A percentile compares a stretch with the other conserved stretches of the same genome.
Conservation (phyloP, 2,113 vertebrate species). For the Percopsis transmontana region DNA sequence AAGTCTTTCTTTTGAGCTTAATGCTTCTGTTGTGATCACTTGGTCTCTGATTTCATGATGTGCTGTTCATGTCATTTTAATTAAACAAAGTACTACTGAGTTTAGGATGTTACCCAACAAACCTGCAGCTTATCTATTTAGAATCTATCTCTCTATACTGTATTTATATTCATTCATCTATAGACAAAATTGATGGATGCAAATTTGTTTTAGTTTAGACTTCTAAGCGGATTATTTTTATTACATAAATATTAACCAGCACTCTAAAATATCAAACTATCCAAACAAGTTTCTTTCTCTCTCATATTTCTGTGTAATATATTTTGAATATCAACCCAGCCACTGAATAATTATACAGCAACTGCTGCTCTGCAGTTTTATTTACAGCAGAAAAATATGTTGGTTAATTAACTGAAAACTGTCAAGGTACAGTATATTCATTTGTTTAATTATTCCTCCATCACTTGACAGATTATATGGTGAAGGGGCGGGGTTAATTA, state of each 20-base stretch:
- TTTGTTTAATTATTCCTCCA: conserved; percentile 62
- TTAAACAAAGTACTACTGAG: background rate
- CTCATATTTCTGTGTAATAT: background rate
- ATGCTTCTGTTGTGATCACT: conserved; percentile 12
- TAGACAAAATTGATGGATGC: too few species aligned
- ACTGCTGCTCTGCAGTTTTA: too few species aligned
- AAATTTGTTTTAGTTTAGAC: too few species aligned
- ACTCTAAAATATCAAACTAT: background rate
- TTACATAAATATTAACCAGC: too few species aligned
- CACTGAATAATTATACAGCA: too few species aligned
- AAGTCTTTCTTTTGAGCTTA: conserved; percentile 13
- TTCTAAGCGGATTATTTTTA: too few species aligned
- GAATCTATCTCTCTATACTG: background rate
- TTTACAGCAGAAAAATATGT: background rate
- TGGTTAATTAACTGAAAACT: background rate
- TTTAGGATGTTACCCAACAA: background rate
- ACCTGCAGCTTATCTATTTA: background rate
- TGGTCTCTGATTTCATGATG: conserved; percentile 9
- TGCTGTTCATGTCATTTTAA: background rate
- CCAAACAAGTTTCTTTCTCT: background rate
- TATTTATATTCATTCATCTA: background rate
- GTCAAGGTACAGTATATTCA: conserved; percentile 39
- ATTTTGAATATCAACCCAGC: too few species aligned
- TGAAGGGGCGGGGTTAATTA: conserved; percentile 45
- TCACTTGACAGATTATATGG: conserved; percentile 40